Percentiles rank a stretch among this genome's conserved stretches.
These are phyloP conservation scores for Spinus olivaceus DNA, from an alignment of 2,797 vertebrate species.

Conservation along the genomic window DNA sequence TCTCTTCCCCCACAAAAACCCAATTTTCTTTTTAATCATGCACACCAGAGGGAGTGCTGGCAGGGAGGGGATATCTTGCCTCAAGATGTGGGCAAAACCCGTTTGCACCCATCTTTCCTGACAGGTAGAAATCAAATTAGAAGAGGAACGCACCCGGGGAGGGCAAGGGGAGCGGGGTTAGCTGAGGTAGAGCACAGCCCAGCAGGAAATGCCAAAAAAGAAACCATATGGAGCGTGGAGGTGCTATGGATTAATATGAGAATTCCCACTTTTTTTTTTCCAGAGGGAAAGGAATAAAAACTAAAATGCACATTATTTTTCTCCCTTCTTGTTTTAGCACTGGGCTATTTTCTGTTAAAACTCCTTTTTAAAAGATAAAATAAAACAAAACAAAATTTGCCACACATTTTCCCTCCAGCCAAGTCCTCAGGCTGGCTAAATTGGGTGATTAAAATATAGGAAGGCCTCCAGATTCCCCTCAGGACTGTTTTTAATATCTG, in stretches of 20 bases:
- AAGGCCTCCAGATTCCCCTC: slow-evolving; percentile 86
- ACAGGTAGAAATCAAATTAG: slow-evolving; percentile 69
- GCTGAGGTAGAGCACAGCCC: slow-evolving; percentile 60
- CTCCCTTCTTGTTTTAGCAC: background rate
- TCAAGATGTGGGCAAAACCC: slow-evolving; percentile 25
- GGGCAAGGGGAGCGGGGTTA: slow-evolving; percentile 5
- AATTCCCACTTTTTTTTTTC: background rate
- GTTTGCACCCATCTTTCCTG: slow-evolving; percentile 13
- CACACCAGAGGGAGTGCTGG: background rate
- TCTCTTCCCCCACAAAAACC: background rate
- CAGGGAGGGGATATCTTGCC: background rate
- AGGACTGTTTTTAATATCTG: slow-evolving; percentile 99
- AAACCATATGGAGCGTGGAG: slow-evolving; percentile 39
- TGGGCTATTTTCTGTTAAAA: slow-evolving; percentile 19
- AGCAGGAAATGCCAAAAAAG: slow-evolving; percentile 43
- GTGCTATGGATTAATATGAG: slow-evolving; percentile 42
- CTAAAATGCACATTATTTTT: background rate
- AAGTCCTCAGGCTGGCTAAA: slow-evolving; percentile 77
- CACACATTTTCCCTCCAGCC: slow-evolving; percentile 51
- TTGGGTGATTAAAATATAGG: slow-evolving; percentile 86
- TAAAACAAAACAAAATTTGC: background rate
- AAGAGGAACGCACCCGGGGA: slow-evolving; percentile 14
- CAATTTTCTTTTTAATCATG: background rate
- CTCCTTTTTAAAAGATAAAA: background rate
- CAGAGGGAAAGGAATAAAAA: background rate